A percentile compares a stretch with the other conserved stretches of the same genome.
Evolutionary conservation across 2,888 invertebrate genomes (phyloP).

Genomic region (Tetranychus truncatus): DNA sequence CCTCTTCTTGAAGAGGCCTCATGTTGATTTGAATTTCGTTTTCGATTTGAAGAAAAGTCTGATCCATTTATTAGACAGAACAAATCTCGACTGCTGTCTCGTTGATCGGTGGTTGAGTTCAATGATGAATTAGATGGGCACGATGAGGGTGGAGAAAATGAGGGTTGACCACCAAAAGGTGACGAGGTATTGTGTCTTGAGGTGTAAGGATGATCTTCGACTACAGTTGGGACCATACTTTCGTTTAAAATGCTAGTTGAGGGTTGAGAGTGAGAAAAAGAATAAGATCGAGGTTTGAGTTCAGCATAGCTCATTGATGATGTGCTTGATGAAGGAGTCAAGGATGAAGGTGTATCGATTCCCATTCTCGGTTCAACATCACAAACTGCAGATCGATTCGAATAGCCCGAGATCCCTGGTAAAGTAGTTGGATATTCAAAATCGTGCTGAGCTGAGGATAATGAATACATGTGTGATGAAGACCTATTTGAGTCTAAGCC

Average conservation of each 20-base stretch:
- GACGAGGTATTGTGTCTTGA: neutral
- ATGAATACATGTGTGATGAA: neutral
- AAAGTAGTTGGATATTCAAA: neutral
- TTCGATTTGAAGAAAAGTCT: neutral
- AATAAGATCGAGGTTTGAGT: neutral
- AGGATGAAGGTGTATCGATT: neutral
- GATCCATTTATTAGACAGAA: neutral
- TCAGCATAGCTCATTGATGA: neutral
- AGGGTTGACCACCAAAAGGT: neutral
- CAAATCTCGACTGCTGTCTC: neutral
- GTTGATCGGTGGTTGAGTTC: neutral
- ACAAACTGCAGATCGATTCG: neutral
- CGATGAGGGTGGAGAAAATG: neutral
- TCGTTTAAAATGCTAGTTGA: neutral
- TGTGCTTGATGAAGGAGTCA: neutral
- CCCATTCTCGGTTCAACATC: neutral
- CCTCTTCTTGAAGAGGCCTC: neutral
- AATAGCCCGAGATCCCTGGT: neutral
- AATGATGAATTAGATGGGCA: neutral
- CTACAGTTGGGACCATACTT: neutral
- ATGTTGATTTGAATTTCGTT: neutral
- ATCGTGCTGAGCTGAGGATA: neutral
- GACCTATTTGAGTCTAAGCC: neutral
- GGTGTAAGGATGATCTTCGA: neutral
- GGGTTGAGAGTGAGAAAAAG: neutral